Evolutionary conservation across 2,113 vertebrate species (phyloP), one percentile per base, ranked within the genome.

Genomic region (Ornithorhynchus anatinus): DNA sequence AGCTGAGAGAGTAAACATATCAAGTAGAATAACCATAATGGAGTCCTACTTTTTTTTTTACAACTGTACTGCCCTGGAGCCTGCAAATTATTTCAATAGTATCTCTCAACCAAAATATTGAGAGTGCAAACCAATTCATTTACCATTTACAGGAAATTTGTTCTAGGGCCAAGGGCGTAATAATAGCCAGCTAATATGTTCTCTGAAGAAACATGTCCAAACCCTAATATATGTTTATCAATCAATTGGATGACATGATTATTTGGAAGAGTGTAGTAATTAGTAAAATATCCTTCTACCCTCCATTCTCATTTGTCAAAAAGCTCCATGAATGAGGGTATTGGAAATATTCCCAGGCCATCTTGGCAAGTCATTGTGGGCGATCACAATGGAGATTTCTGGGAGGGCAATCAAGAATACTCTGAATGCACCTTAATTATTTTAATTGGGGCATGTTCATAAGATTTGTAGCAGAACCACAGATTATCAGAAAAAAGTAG

Each of bases 51-150:
- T n/a, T n/a, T n/a, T n/a, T 51, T 22, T 63, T 37, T 27, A 15
- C 20, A 31, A 17, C 25, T 39, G 20, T 15, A 40, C 33, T 67
- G 25, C 8, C 32, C 40, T 17, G 51, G 77, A 80, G 69, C 67
- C 56, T 13, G 33, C 68, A 68, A 76, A 35, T 67, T 47, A 20
- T 58, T 50, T 59, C 72, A 73, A 70, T 68, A 36, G 8, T 70
- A 64, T 59, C 71, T 65, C 32, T 61, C 22, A 23, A 16, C 13
- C 6, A 27, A 35, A 48, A 19, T 29, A 16, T 9, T n/a, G n/a
- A 39, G 9, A 5, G 9, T 50, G n/a, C 35, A 50, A 31, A 8
- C 33, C 27, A 8, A 1, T 2, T 32, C n/a, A n/a, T 63, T 10
- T 64, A 60, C 32, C n/a, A 5, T 33, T 15, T 40, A 40, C 19